Evolutionary conservation across 2,888 invertebrate species (phyloP).

Genomic region (Cetonia aurata): DNA sequence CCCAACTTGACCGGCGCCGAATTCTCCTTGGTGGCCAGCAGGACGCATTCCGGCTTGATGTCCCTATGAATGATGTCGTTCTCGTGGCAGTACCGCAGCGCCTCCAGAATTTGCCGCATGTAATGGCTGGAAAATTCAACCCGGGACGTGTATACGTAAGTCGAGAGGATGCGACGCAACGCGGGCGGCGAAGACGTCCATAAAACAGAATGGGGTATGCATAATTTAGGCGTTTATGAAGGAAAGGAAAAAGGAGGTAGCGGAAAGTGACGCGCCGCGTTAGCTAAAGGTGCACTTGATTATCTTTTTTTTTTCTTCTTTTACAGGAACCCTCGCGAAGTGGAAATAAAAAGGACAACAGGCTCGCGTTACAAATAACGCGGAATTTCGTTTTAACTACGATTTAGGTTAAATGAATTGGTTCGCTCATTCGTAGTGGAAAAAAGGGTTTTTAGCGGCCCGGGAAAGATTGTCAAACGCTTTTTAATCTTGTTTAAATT

Average conservation of each 20-base stretch:
- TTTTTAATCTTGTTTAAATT: too few relatives aligned
- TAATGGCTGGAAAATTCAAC: constrained; percentile 82
- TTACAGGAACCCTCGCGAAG: background rate
- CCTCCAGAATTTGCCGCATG: constrained; percentile 98
- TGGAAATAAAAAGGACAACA: background rate
- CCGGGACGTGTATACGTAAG: constrained; percentile 14
- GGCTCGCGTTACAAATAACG: background rate
- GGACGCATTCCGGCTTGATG: constrained; percentile 96
- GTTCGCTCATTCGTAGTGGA: background rate
- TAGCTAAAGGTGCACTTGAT: constrained; percentile 5
- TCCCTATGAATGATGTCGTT: constrained; percentile 98
- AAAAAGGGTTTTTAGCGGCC: too few relatives aligned
- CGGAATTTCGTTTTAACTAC: constrained; percentile 27
- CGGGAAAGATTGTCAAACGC: too few relatives aligned
- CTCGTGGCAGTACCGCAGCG: constrained; percentile 97
- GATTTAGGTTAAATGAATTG: constrained; percentile 10
- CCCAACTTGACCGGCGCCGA: constrained; percentile 98
- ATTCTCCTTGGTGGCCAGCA: constrained; percentile 96
- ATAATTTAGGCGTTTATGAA: constrained; percentile 23
- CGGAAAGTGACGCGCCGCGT: background rate
- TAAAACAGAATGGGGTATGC: constrained; percentile 8
- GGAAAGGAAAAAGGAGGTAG: background rate
- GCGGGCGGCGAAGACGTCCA: constrained; percentile 12
- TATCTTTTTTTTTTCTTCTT: constrained; percentile 12
- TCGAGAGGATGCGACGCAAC: background rate